A percentile compares a stretch with the other conserved stretches of the same genome.
Conservation (phyloP, 2,113 vertebrate genomes). For the Pseudonaja textilis region DNA sequence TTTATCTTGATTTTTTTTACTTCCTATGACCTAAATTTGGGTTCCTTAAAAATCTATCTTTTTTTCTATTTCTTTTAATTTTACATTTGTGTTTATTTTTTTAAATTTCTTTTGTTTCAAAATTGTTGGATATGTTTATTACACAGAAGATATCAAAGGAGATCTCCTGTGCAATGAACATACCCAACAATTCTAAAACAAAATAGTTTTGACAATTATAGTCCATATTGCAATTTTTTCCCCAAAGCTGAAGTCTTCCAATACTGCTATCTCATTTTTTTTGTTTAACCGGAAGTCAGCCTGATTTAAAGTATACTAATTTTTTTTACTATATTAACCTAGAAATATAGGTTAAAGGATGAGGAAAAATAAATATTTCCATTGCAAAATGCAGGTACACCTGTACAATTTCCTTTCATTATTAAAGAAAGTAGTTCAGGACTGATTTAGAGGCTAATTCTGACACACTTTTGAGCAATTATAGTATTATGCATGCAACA, state of each 20-base stretch:
- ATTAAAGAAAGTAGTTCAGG: constrained; percentile 25
- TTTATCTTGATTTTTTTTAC: neutral
- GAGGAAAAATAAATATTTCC: constrained; percentile 54
- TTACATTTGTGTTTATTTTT: neutral
- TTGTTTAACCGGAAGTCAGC: constrained; percentile 32
- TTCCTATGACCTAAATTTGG: neutral
- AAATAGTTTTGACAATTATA: neutral
- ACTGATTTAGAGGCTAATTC: constrained; percentile 29
- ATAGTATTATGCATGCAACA: neutral
- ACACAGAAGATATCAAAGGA: neutral
- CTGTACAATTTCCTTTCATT: constrained; percentile 12
- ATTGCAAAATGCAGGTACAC: constrained; percentile 25
- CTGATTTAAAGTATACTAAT: constrained; percentile 8
- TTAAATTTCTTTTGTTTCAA: neutral
- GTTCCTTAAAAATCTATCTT: neutral
- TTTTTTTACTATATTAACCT: constrained; percentile 18
- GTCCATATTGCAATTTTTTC: neutral
- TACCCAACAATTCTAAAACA: neutral
- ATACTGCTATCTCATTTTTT: constrained; percentile 27
- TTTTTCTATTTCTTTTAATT: neutral
- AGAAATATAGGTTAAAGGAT: constrained; percentile 42
- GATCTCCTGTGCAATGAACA: neutral
- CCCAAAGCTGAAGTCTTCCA: constrained; percentile 33
- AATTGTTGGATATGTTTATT: neutral
- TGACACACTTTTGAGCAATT: constrained; percentile 27